Percentiles rank a stretch among this genome's conserved stretches.
These are phyloP conservation scores for Xenopus laevis DNA, from an alignment of 2,113 vertebrate genomes.

Conservation along the genomic window DNA sequence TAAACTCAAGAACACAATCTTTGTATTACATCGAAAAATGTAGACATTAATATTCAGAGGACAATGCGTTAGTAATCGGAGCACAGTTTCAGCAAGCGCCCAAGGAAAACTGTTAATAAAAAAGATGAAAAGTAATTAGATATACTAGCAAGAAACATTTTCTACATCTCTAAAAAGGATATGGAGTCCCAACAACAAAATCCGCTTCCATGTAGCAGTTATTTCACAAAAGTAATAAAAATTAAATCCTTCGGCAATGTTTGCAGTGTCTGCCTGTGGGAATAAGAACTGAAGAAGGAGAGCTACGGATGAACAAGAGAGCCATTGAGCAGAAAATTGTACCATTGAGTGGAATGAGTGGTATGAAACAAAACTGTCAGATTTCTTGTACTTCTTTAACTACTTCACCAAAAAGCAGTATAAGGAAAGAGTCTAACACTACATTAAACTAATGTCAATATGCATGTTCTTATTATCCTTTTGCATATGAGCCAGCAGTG, in stretches of 20 bases:
- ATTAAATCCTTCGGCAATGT: constrained; percentile 36
- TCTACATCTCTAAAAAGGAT: neutral
- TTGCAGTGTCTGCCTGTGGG: constrained; percentile 36
- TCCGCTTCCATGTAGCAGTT: constrained; percentile 14
- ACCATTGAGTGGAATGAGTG: constrained; percentile 45
- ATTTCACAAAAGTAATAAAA: constrained; percentile 40
- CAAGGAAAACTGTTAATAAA: no score
- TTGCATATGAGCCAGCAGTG: neutral
- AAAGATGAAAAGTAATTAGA: no score
- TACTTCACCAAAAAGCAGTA: constrained; percentile 32
- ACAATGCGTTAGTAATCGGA: no score
- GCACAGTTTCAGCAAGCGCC: no score
- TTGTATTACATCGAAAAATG: no score
- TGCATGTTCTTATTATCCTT: neutral
- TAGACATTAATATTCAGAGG: no score
- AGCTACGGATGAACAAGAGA: constrained; percentile 42
- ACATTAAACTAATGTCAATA: neutral
- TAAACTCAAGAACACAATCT: no score
- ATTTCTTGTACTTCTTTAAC: constrained; percentile 45
- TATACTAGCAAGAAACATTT: no score
- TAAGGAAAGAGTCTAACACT: constrained; percentile 17
- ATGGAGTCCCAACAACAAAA: constrained; percentile 10
- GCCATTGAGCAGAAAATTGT: constrained; percentile 45
- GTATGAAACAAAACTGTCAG: constrained; percentile 46
- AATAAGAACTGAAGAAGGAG: constrained; percentile 37